phyloP scores from a whole-genome alignment of 35 echinoderm and acorn worm species.

The Stichopus chloronotus region DNA sequence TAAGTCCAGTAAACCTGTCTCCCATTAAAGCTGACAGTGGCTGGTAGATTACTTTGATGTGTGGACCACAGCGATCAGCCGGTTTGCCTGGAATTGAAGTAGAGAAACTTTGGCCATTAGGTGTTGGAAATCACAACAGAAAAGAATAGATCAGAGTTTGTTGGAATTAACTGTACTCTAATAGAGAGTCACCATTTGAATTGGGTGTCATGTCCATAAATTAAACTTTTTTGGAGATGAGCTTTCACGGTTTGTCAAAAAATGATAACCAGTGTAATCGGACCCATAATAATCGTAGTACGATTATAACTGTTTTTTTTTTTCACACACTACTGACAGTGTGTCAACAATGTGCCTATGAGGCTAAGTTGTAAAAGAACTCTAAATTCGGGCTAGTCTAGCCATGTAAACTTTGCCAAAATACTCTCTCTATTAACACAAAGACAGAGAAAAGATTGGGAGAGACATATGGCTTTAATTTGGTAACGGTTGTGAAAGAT shows the following conservation, averaged over 20 bases:
- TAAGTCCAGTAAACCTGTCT: not conserved
- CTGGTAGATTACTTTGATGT: not conserved
- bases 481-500: not conserved
- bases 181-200: no score
- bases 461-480: not conserved
- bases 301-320: conserved; percentile 1
- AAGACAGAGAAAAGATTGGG: not conserved
- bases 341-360: not conserved
- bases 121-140: no score
- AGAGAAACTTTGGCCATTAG: no score
- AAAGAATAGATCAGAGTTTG: no score
- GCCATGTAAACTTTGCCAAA: not conserved
- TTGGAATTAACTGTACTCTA: no score
- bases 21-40: not conserved
- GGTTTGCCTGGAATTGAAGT: no score
- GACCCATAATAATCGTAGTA: not conserved
- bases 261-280: not conserved
- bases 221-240: not conserved
- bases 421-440: not conserved
- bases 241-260: not conserved
- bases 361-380: not conserved
- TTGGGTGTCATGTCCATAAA: no score
- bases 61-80: not conserved
- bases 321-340: not conserved
- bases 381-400: not conserved